phyloP scores from a whole-genome alignment of 2,113 vertebrate species.

The Cyprinodon brontotheroides region DNA sequence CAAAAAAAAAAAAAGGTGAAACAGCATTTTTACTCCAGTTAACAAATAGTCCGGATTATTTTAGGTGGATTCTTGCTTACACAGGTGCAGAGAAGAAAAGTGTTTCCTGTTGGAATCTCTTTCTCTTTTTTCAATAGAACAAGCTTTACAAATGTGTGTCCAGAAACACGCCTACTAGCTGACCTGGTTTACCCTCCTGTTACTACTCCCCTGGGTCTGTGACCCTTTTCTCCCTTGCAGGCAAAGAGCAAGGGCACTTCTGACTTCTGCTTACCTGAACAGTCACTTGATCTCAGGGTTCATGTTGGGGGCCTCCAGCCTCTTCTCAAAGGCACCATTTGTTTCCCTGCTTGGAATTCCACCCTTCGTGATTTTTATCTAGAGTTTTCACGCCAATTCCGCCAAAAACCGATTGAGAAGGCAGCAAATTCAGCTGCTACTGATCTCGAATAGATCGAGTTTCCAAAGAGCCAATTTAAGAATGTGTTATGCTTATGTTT shows the following conservation, averaged over 20 bases:
- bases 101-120: constrained; percentile 52
- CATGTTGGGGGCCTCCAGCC: constrained; percentile 55
- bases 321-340: constrained; percentile 66
- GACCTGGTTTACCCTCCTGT: constrained; percentile 58
- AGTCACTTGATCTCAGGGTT: constrained; percentile 66
- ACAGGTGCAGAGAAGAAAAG: constrained; percentile 63
- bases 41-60: constrained; percentile 58
- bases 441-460: constrained; percentile 79
- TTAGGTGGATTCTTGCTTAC: constrained; percentile 65
- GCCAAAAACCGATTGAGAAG: constrained; percentile 70
- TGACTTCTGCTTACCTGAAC: constrained; percentile 71
- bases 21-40: constrained; percentile 12
- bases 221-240: constrained; percentile 64
- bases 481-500: constrained; percentile 67
- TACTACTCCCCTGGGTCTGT: constrained; percentile 67
- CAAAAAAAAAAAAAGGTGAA: constrained; percentile 10
- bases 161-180: constrained; percentile 42
- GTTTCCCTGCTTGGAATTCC: constrained; percentile 70
- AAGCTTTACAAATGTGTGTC: constrained; percentile 35
- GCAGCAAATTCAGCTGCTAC: constrained; percentile 81
- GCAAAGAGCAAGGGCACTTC: constrained; percentile 41
- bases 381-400: constrained; percentile 78
- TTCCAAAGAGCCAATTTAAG: constrained; percentile 68
- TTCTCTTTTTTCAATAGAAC: constrained; percentile 45
- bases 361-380: constrained; percentile 72